Evolutionary conservation across 30 jellyfish, hydroid and myxozoan species (phyloP), one percentile per base, ranked within the genome.

Genomic region (Aurelia aurita complex sp. Pacific): DNA sequence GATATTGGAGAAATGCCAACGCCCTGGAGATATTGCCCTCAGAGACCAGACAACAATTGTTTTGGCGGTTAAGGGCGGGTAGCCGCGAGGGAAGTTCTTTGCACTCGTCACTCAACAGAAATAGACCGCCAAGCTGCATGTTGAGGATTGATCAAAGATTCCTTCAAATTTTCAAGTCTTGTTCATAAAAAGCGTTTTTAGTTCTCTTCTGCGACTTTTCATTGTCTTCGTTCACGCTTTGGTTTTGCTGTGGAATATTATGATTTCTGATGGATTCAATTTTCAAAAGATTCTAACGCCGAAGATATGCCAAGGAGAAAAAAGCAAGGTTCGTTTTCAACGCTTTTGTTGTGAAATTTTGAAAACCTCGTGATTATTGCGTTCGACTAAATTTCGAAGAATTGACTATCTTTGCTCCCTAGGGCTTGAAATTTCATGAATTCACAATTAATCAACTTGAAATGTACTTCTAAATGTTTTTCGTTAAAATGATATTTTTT

Each of bases 301-400:
- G 76, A 50, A 73, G 75, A 67, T 29, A 84, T 84, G 93, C 93
- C 93, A 77, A 84, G 93, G 87, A 72, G 85, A 84, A 84, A 74
- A 64, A 84, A 84, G 87, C 93, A 73, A 84, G 93, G 93, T 84
- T 73, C 35, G 93, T 84, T 33, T 74, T 18, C 57, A 32, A 59
- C 38, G 53, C 85, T 73, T 84, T 84, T 84, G 93, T 61, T 73
- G 74, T 33, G 5, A 64, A n/a, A 42, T 64, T 78, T 69, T 29
- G 29, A 57, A 18, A 40, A 77, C 93, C 93, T 84, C 93, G 93
- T 84, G 93, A 84, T 84, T 77, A 61, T 43, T 9, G 42, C 57
- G 52, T 57, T 72, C 40, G 13, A 17, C 36, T 11, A 17, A 40
- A 61, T 23, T 61, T 61, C 35, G 70, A 61, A 61, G 70, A 61